A percentile compares a stretch with the other conserved stretches of the same genome.
Evolutionary conservation across 1,140 invertebrate genomes (phyloP).

Genomic region (Subanguina moxae): DNA sequence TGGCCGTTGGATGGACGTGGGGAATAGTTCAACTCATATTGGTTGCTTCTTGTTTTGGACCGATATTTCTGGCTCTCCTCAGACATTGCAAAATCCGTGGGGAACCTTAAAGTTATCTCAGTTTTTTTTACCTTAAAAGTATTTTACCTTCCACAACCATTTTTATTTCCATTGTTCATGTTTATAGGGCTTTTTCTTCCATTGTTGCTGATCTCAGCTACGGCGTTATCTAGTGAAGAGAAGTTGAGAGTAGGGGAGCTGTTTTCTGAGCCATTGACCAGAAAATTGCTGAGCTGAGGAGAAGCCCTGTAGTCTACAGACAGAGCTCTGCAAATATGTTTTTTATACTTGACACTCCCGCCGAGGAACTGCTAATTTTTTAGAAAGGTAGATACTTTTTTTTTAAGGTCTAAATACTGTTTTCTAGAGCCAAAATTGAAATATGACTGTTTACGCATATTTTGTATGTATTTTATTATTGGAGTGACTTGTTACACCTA

Average conservation of each 20-base stretch:
- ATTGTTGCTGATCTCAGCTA: not conserved
- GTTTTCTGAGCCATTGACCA: not conserved
- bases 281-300: not conserved
- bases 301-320: not conserved
- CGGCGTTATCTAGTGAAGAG: not conserved
- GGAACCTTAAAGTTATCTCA: not conserved
- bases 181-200: not conserved
- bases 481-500: no score
- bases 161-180: not conserved
- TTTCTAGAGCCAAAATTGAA: no score
- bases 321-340: not conserved
- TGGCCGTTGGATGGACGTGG: no score
- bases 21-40: not conserved
- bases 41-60: not conserved
- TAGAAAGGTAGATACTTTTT: no score
- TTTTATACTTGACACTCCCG: no score
- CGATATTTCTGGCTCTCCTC: not conserved
- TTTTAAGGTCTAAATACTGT: no score
- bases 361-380: no score
- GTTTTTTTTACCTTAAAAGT: no score
- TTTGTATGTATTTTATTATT: no score
- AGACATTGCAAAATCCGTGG: not conserved
- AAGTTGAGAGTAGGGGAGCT: not conserved
- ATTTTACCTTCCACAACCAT: not conserved
- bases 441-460: no score